Evolutionary conservation across 2,888 invertebrate genomes (phyloP), one percentile per base, ranked within the genome.

Genomic region (Tinea trinotella): DNA sequence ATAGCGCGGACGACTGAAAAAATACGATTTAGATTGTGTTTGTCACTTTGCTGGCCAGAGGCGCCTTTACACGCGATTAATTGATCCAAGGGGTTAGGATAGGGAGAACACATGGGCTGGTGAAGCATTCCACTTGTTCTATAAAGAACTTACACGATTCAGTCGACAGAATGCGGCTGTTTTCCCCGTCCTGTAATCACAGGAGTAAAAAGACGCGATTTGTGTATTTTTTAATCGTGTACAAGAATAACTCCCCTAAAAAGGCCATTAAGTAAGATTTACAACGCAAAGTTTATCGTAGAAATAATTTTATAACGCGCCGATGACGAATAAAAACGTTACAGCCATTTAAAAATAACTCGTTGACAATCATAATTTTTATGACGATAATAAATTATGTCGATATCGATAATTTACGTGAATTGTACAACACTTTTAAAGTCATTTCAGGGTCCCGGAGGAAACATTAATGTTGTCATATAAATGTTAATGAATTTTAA

Each of bases 291-390:
- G 17, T 3, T 12, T 30, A 34, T 18, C 35, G 52, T 52, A 18
- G 52, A 52, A 52, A 48, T 30, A 22, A 34, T 54, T 54, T 54
- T 48, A 50, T 19, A 36, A 36, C 20, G 22, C 55, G 19, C 54
- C 30, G 50, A 15, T 36, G 18, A 52, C 40, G 40, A 53, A 56
- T 58, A 57, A 59, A 58, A 59, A 57, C 53, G 56, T 57, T 60
- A 57, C 56, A 58, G 55, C 57, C 58, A 54, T 58, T 53, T 58
- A 57, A 54, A 59, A 57, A 59, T 56, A 58, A 59, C 58, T 54
- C 59, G 58, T 57, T 61, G 63, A 64, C 62, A 64, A 64, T 63
- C 60, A 61, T 61, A 57, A 62, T 62, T 66, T 55, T 64, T 61
- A 63, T 60, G 56, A 57, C 55, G 22, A 30, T 56, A 52, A 59